A percentile compares a stretch with the other conserved stretches of the same genome.
These are phyloP conservation scores for Ophion slaviceki DNA, from an alignment of 2,888 invertebrate species.

Conservation along the genomic window DNA sequence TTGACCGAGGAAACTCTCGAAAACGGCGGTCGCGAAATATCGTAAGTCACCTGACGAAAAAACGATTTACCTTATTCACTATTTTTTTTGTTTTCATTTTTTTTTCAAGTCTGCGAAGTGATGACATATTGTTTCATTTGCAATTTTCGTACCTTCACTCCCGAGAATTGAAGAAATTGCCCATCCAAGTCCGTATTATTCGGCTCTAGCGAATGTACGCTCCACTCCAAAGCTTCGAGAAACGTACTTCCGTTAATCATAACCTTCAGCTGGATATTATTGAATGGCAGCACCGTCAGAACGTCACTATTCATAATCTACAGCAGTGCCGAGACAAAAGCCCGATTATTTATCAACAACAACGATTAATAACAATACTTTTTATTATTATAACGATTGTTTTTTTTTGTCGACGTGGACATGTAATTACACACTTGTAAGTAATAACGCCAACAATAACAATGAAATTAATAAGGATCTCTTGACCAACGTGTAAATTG, in stretches of 20 bases:
- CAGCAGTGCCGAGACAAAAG: constrained; percentile 68
- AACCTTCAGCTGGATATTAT: constrained; percentile 87
- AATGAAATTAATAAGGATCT: too few species aligned
- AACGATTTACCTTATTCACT: not conserved
- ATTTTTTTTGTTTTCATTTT: not conserved
- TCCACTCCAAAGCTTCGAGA: constrained; percentile 88
- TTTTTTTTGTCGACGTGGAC: too few species aligned
- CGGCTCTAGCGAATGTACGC: constrained; percentile 84
- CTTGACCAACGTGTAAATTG: too few species aligned
- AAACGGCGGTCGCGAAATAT: constrained; percentile 86
- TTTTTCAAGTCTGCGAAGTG: not conserved
- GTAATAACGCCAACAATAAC: too few species aligned
- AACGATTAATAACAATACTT: not conserved
- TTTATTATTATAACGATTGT: not conserved
- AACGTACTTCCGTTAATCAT: constrained; percentile 88
- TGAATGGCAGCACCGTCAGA: constrained; percentile 90
- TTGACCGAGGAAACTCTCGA: constrained; percentile 87
- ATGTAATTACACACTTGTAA: too few species aligned
- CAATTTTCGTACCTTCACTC: constrained; percentile 84
- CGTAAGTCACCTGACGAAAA: constrained; percentile 86
- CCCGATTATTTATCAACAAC: not conserved
- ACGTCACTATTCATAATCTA: constrained; percentile 90
- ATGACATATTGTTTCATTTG: not conserved
- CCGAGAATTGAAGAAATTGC: constrained; percentile 93
- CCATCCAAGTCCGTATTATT: constrained; percentile 86